Percentiles rank a stretch among this genome's conserved stretches.
These are phyloP conservation scores for Caenorhabditis zanzibari DNA, from an alignment of 2,888 invertebrate species.

Conservation along the genomic window DNA sequence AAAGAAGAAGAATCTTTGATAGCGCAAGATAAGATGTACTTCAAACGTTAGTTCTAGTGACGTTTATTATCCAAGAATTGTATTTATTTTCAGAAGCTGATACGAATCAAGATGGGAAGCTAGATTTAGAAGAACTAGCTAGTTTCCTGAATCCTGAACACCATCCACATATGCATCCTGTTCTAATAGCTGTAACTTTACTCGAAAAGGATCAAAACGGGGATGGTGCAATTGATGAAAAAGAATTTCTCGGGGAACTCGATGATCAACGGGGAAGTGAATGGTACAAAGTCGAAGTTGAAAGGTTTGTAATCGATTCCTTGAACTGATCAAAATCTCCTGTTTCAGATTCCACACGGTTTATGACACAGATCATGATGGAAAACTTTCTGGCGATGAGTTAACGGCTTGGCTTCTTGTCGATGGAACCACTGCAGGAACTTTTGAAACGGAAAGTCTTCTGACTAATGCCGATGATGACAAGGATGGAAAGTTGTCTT, in stretches of 20 bases:
- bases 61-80: not conserved
- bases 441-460: slow-evolving; percentile 84
- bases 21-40: slow-evolving; percentile 91
- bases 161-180: slow-evolving; percentile 89
- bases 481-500: slow-evolving; percentile 89
- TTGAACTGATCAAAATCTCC: too few species aligned
- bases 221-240: slow-evolving; percentile 91
- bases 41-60: slow-evolving; percentile 85
- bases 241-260: slow-evolving; percentile 89
- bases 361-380: slow-evolving; percentile 91
- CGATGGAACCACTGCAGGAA: slow-evolving; percentile 73
- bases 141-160: slow-evolving; percentile 96
- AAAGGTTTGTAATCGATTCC: slow-evolving; percentile 57
- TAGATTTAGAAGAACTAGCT: slow-evolving; percentile 90
- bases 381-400: slow-evolving; percentile 89
- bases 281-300: slow-evolving; percentile 78
- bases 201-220: slow-evolving; percentile 91
- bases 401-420: slow-evolving; percentile 88
- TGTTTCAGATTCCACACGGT: slow-evolving; percentile 89
- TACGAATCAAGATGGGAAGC: slow-evolving; percentile 89
- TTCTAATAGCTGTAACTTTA: slow-evolving; percentile 88
- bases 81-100: slow-evolving; percentile 86
- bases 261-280: slow-evolving; percentile 69
- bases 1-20: slow-evolving; percentile 84
- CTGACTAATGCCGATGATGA: slow-evolving; percentile 89